Evolutionary conservation across 2,888 invertebrate genomes (phyloP), one percentile per base, ranked within the genome.

Genomic region (Tigriopus californicus): DNA sequence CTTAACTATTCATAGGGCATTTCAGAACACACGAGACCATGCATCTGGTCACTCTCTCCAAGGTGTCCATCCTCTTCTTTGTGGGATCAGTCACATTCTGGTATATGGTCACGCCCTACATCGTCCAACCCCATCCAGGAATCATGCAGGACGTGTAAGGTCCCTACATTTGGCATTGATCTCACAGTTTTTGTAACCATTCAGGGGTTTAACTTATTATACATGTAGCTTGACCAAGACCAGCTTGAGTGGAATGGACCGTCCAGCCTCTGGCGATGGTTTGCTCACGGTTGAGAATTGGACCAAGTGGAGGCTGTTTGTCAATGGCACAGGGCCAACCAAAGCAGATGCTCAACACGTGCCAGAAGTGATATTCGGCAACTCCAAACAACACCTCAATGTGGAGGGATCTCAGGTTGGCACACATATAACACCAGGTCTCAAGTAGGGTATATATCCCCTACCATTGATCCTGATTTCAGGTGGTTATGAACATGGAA

Each of bases 31-130:
- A 33, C 33, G 8, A 33, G 4, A 33, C 33, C 49, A 49, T 49
- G 49, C 3, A 49, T 22, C 8, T 49, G 49, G 22, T 49, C 5
- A 15, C 20, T 20, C 20, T 22, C 20, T 49, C 49, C 20, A 46
- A 47, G 18, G 24, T 24, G 4, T 22, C 49, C 13, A 46, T 58
- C 25, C 48, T 47, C 12, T 24, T 18, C 15, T 58, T 58, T 25
- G 44, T 44, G 15, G 46, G 44, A 1, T 24, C 10, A 11, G 49
- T 58, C 11, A 58, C 58, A 15, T 22, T 58, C 2, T 58, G 58
- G 58, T 58, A 58, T 10, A 18, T 58, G 24, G 49, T 44, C 8
- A 58, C 58, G 18, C 58, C 58, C 18, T 58, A 58, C 33, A 47
- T 58, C 48, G 58, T 58, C 18, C 24, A 48, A 40, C 58, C 58